phyloP scores from a whole-genome alignment of 2,888 invertebrate species.

The Ormyrus thymus region DNA sequence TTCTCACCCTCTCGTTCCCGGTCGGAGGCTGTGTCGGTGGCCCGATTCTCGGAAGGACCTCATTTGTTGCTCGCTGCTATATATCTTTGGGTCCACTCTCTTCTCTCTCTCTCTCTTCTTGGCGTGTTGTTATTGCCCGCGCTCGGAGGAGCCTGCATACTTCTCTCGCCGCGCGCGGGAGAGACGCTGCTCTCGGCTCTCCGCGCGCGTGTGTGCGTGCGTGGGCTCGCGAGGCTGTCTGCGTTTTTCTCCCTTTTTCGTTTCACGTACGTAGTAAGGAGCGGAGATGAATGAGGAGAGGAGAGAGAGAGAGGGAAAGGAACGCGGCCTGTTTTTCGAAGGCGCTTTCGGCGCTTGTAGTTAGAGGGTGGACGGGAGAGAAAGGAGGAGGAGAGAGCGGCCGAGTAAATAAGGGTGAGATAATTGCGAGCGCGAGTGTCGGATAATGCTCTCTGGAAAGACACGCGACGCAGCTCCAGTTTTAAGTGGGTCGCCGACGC shows the following conservation, averaged over 20 bases:
- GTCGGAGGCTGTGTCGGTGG: slow-evolving; percentile 73
- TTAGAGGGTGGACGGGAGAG: slow-evolving; percentile 36
- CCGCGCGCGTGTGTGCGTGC: neutral
- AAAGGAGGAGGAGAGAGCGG: neutral
- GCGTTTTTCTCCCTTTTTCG: no score
- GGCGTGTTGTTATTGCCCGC: slow-evolving; percentile 48
- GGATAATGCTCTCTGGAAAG: neutral
- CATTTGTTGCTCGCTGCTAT: slow-evolving; percentile 74
- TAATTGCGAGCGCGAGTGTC: slow-evolving; percentile 14
- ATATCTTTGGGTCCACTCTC: slow-evolving; percentile 69
- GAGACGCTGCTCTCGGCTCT: neutral
- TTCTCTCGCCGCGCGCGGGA: slow-evolving; percentile 25
- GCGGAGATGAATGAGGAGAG: slow-evolving; percentile 36
- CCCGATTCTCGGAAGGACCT: slow-evolving; percentile 75
- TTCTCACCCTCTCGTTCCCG: slow-evolving; percentile 70
- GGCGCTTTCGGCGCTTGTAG: slow-evolving; percentile 55
- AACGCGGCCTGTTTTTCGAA: slow-evolving; percentile 24
- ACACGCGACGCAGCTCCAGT: no score
- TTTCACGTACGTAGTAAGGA: neutral
- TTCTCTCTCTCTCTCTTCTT: slow-evolving; percentile 42
- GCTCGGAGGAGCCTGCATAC: slow-evolving; percentile 38
- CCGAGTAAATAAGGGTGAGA: slow-evolving; percentile 18
- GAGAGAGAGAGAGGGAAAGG: slow-evolving; percentile 13
- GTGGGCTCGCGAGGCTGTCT: neutral
- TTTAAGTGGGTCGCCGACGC: no score